Base-by-base conservation (phyloP, 2,888 invertebrate species). In the Cerceris rybyensis region DNA sequence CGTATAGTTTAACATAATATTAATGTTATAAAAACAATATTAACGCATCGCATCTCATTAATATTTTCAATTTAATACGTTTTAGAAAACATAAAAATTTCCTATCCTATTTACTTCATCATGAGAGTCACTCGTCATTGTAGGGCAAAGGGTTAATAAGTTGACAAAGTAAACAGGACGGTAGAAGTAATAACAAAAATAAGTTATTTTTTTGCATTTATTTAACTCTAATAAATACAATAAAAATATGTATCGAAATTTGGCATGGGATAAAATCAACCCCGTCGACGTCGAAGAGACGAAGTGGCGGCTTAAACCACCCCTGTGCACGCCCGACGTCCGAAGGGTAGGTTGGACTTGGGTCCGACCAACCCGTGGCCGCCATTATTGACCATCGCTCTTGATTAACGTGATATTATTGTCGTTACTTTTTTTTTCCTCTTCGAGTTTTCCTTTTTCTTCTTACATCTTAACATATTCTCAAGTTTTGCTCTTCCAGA, bases 371-470 rank as follows among this genome's bases (percentile, higher is more conserved):
- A 71, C 81, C 83, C 83, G 79, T 84, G 81, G 83, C 86, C 87
- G 88, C 88, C 88, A 89, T 89, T 87, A 87, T 88, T 88, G 87
- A 87, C 85, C 83, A 85, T 85, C 85, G 85, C 80, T 85, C 85
- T 83, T 85, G 82, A 85, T 85, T 88, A 87, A 79, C 73, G 64
- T 78, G 79, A 82, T 83, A 77, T 76, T 75, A 73, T 75, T 68
- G 73, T 60, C 50, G 57, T 57, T 64, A 41, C 14, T 57, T 46
- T 68, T 59, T 70, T 80, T 69, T 42, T 55, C 14, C 17, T 55
- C 55, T 8, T 55, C 17, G 7, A 7, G 11, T 0, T 9, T 11
- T 55, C 55, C 16, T 17, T 55, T 16, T 11, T 17, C 55, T 17
- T 17, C 2, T n/a, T 11, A 2, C 2, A 13, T 52, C 1, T 52